phyloP scores from a whole-genome alignment of 2,797 vertebrate species.

The Amniataba percoides region DNA sequence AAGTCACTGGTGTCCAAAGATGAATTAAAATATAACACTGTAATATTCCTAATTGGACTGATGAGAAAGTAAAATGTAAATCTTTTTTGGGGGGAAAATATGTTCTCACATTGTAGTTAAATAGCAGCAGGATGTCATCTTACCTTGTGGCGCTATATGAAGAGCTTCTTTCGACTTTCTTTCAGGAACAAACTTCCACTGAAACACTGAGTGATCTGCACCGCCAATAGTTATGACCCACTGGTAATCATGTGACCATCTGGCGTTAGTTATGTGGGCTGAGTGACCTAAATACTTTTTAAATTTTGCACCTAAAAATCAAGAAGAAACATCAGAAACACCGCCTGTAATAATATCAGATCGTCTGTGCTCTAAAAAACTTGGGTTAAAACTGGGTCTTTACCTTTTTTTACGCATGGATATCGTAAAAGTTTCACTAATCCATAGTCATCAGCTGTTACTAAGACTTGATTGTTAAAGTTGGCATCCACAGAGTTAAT shows the following conservation, averaged over 20 bases:
- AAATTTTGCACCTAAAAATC: conserved; percentile 93
- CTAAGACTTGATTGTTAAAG: conserved; percentile 95
- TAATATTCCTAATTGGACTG: conserved; percentile 28
- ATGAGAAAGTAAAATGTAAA: conserved; percentile 29
- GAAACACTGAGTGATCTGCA: conserved; percentile 98
- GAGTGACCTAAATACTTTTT: conserved; percentile 99
- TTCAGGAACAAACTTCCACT: conserved; percentile 98
- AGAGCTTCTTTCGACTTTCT: conserved; percentile 94
- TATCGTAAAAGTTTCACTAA: conserved; percentile 97
- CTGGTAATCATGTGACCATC: conserved; percentile 99
- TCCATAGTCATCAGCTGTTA: conserved; percentile 97
- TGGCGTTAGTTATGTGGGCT: conserved; percentile 95
- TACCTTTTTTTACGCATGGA: conserved; percentile 97
- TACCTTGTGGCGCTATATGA: conserved; percentile 96
- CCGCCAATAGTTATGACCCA: conserved; percentile 99
- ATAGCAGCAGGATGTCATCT: conserved; percentile 21
- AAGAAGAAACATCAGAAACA: conserved; percentile 51
- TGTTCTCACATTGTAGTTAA: neutral
- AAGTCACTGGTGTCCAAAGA: conserved; percentile 23
- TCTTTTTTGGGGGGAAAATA: neutral
- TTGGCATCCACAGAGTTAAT: conserved; percentile 98
- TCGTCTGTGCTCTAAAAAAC: neutral
- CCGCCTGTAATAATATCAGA: neutral
- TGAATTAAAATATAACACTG: conserved; percentile 18
- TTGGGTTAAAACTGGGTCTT: neutral